These are phyloP conservation scores for Acrocephalus kingi DNA, from an alignment of 2,113 vertebrate genomes.

Conservation along the genomic window DNA sequence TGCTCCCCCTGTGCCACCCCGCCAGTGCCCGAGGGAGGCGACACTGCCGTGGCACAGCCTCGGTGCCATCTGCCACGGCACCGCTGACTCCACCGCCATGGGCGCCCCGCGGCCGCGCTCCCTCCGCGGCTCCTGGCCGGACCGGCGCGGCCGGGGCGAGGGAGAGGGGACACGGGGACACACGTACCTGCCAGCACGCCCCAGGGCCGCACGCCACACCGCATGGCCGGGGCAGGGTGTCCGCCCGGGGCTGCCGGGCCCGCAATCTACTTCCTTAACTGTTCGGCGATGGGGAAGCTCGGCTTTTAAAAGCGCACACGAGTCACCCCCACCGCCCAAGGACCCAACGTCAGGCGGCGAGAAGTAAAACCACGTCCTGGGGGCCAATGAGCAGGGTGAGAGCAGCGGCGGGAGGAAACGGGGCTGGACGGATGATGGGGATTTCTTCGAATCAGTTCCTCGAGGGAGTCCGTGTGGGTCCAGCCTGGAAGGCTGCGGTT, in stretches of 20 bases:
- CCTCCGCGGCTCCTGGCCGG: background rate
- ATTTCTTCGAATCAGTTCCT: constrained; percentile 59
- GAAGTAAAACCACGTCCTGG: background rate
- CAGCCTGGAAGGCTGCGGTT: rapidly evolving
- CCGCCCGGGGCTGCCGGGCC: background rate
- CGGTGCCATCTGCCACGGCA: background rate
- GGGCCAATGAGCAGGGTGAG: constrained; percentile 4
- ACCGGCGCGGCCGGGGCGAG: background rate
- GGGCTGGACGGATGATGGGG: background rate
- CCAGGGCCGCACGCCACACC: background rate
- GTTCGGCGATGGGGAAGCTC: constrained; percentile 44
- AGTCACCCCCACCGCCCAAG: background rate
- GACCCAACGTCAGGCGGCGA: background rate
- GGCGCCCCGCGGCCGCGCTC: background rate
- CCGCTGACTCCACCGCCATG: rapidly evolving
- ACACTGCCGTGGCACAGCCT: background rate
- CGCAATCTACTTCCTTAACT: constrained; percentile 31
- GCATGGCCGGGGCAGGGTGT: constrained; percentile 54
- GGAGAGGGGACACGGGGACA: background rate
- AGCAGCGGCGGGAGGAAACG: background rate
- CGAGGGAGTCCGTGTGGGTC: constrained; percentile 11
- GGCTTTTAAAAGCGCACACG: constrained; percentile 13
- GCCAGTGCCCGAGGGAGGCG: background rate
- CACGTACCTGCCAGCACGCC: constrained; percentile 59
- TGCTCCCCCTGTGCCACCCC: background rate